Evolutionary conservation across 2,888 invertebrate species (phyloP).

Genomic region (Pollenia angustigena): DNA sequence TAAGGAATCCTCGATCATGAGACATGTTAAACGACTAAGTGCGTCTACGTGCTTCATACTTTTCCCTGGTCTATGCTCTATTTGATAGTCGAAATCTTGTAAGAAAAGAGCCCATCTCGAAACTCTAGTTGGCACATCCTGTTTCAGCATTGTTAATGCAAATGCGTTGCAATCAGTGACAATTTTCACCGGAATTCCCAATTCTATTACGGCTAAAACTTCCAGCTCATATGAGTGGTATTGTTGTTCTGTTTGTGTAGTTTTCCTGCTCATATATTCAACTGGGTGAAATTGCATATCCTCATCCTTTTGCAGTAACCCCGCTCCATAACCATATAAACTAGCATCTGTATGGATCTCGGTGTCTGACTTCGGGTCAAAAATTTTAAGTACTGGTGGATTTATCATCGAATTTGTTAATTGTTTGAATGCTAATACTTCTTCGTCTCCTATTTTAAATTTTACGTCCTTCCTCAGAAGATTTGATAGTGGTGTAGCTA

Average conservation of each 20-base stretch:
- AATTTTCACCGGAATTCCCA: too few species aligned
- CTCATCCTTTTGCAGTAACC: slow-evolving; percentile 47
- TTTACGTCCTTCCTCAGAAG: slow-evolving; percentile 65
- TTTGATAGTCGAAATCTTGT: too few species aligned
- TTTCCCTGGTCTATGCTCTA: too few species aligned
- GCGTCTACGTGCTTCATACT: too few species aligned
- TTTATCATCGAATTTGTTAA: not conserved
- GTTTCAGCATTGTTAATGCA: too few species aligned
- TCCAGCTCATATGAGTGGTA: slow-evolving; percentile 78
- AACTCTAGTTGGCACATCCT: too few species aligned
- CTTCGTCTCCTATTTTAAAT: slow-evolving; percentile 61
- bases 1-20: too few species aligned
- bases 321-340: slow-evolving; percentile 10
- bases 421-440: too few species aligned
- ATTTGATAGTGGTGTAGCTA: slow-evolving; percentile 1
- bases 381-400: slow-evolving; percentile 42
- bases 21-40: too few species aligned
- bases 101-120: too few species aligned
- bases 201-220: slow-evolving; percentile 54
- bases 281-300: slow-evolving; percentile 72
- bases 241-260: slow-evolving; percentile 74
- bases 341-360: slow-evolving; percentile 40
- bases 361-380: slow-evolving; percentile 14
- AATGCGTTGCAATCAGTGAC: too few species aligned
- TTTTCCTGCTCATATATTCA: slow-evolving; percentile 74